Evolutionary conservation across 2,113 vertebrate genomes (phyloP).

Genomic region (Pelmatolapia mariae): DNA sequence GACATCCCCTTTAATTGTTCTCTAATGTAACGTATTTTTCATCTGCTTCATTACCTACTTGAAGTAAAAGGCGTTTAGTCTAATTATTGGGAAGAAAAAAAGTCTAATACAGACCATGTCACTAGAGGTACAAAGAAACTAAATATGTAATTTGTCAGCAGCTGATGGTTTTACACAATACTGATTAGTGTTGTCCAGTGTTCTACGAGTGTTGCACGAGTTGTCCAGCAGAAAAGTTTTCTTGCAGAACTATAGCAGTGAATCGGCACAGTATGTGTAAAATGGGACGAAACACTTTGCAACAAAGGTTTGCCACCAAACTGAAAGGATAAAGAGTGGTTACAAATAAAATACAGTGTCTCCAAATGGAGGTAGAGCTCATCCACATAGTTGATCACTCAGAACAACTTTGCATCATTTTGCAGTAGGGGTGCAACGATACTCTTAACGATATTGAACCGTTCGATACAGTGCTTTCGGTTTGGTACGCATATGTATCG

Average conservation of each 20-base stretch:
- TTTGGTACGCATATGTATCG: no score
- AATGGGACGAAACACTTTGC: not conserved
- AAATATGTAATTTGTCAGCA: not conserved
- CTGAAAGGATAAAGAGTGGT: not conserved
- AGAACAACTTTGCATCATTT: not conserved
- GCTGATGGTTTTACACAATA: not conserved
- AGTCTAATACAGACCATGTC: not conserved
- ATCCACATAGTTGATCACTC: not conserved
- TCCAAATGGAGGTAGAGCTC: not conserved
- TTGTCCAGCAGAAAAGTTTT: not conserved
- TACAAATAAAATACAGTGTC: not conserved
- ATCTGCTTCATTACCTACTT: not conserved
- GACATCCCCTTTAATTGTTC: conserved; percentile 1
- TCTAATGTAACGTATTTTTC: not conserved
- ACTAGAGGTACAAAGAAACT: not conserved
- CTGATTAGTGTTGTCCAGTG: not conserved
- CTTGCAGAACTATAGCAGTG: not conserved
- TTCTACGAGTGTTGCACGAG: not conserved
- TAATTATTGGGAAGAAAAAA: conserved; percentile 13
- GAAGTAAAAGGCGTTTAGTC: not conserved
- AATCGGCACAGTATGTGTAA: not conserved
- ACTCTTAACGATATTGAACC: no score
- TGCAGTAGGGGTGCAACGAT: no score
- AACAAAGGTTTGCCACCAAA: not conserved
- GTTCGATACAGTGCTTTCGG: no score